A percentile compares a stretch with the other conserved stretches of the same genome.
Evolutionary conservation across 2,113 vertebrate species (phyloP).

Genomic region (Grammomys surdaster): DNA sequence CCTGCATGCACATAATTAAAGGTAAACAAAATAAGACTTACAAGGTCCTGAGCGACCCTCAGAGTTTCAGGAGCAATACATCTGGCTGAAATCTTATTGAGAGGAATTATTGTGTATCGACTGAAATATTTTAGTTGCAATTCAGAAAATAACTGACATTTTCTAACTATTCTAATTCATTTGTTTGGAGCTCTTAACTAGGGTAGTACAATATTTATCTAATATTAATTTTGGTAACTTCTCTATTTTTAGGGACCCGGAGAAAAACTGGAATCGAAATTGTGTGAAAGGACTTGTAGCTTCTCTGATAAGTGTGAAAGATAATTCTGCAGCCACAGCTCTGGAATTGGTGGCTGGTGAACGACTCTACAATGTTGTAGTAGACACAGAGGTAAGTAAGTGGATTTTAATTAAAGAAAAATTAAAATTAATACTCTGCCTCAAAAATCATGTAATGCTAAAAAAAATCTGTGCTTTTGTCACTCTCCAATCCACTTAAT

Average conservation of each 20-base stretch:
- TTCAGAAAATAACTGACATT: conserved; percentile 36
- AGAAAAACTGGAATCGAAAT: conserved; percentile 91
- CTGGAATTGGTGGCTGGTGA: conserved; percentile 95
- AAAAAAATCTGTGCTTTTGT: conserved; percentile 20
- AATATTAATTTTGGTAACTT: conserved; percentile 41
- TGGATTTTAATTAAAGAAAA: conserved; percentile 44
- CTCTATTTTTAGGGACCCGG: conserved; percentile 90
- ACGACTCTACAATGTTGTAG: conserved; percentile 95
- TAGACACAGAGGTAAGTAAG: conserved; percentile 94
- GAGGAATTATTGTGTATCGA: conserved; percentile 96
- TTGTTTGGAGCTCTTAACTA: conserved; percentile 23
- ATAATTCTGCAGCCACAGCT: conserved; percentile 91
- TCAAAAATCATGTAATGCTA: conserved; percentile 18
- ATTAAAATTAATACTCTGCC: neutral
- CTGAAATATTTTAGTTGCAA: conserved; percentile 28
- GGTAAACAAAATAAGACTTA: conserved; percentile 83
- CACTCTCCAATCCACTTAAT: neutral
- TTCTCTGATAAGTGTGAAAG: conserved; percentile 91
- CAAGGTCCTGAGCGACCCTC: conserved; percentile 91
- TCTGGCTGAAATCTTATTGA: conserved; percentile 95
- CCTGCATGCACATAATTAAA: neutral
- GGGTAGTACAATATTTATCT: neutral
- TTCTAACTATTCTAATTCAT: neutral
- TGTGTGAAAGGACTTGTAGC: conserved; percentile 94
- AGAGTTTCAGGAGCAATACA: conserved; percentile 87